Evolutionary conservation across 2,113 vertebrate genomes (phyloP).

Genomic region (Ctenomys sociabilis): DNA sequence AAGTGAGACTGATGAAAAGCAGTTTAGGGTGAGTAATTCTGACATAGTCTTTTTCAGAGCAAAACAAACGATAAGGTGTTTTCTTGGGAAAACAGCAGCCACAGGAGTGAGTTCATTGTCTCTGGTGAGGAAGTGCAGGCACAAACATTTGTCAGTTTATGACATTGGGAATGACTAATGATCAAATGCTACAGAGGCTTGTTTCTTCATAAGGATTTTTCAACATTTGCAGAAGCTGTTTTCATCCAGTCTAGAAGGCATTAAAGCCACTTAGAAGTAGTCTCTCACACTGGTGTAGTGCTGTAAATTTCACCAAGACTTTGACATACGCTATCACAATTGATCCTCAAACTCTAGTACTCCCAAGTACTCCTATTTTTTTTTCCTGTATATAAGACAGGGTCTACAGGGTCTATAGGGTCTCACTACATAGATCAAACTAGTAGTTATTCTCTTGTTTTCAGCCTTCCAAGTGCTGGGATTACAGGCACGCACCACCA

Average conservation of each 20-base stretch:
- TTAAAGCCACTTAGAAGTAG: neutral
- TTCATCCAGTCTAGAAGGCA: conserved; percentile 2
- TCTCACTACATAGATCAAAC: too few species aligned
- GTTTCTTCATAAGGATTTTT: conserved; percentile 56
- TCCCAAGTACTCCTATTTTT: neutral
- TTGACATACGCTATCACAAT: neutral
- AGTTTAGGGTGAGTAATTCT: conserved; percentile 40
- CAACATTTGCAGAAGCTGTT: conserved; percentile 35
- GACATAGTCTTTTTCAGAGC: conserved; percentile 46
- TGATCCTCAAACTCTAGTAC: neutral
- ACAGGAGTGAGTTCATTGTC: conserved; percentile 54
- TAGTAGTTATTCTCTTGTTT: too few species aligned
- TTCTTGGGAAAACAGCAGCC: conserved; percentile 62
- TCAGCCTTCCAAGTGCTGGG: too few species aligned
- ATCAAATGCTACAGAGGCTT: neutral
- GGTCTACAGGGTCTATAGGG: too few species aligned
- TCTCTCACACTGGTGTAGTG: neutral
- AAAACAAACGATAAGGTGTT: conserved; percentile 62
- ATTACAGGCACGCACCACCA: too few species aligned
- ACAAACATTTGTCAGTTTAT: conserved; percentile 62
- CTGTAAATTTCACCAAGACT: conserved; percentile 34
- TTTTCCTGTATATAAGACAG: too few species aligned
- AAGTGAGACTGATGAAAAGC: conserved; percentile 70
- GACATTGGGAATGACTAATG: conserved; percentile 49
- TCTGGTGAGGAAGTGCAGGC: conserved; percentile 47